Percentiles rank a stretch among this genome's conserved stretches.
These are phyloP conservation scores for Rhabdomys pumilio DNA, from an alignment of 2,797 vertebrate species.

Conservation along the genomic window DNA sequence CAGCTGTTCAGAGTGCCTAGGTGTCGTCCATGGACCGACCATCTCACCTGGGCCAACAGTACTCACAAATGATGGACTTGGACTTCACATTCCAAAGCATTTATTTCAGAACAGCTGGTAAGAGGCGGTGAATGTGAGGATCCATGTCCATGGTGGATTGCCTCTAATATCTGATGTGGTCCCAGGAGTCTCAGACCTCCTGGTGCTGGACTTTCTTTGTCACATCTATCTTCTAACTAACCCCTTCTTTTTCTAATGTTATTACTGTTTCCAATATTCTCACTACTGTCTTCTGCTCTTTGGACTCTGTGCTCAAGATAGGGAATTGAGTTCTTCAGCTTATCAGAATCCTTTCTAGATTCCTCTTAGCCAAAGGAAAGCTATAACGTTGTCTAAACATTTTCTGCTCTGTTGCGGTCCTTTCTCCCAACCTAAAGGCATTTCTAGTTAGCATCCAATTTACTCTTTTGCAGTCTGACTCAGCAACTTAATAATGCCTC, in stretches of 20 bases:
- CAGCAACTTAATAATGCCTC: background rate
- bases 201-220: background rate
- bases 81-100: background rate
- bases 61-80: background rate
- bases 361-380: conserved; percentile 51
- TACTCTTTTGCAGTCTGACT: background rate
- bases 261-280: background rate
- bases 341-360: background rate
- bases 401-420: background rate
- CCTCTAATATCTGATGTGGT: background rate
- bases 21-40: background rate
- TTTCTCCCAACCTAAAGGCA: background rate
- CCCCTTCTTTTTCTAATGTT: background rate
- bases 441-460: conserved; percentile 6
- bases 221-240: background rate
- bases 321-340: conserved; percentile 5
- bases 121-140: background rate
- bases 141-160: background rate
- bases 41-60: background rate
- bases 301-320: background rate
- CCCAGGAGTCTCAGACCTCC: background rate
- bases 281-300: background rate
- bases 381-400: background rate
- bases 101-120: conserved; percentile 24
- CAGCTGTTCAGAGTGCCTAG: background rate